Conservation (phyloP, 2,888 invertebrate species). For the Tiliacea aurago region DNA sequence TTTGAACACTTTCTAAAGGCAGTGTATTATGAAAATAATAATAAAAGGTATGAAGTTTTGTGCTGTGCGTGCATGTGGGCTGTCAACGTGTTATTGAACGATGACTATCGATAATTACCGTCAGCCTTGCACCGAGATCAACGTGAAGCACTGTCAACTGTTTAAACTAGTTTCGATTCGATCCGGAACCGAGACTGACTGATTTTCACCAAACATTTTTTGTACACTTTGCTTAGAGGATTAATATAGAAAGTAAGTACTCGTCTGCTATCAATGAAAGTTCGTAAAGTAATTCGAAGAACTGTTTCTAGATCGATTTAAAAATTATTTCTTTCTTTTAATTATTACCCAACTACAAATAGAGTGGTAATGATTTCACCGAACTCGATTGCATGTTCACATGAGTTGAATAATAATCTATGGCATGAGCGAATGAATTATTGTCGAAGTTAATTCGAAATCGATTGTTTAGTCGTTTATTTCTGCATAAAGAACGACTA, state of each 20-base stretch:
- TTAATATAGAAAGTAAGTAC: constrained; percentile 82
- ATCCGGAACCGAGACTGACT: constrained; percentile 68
- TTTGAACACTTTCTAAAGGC: constrained; percentile 40
- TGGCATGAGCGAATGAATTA: constrained; percentile 32
- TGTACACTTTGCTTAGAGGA: constrained; percentile 68
- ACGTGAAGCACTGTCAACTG: constrained; percentile 65
- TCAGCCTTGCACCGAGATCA: constrained; percentile 45
- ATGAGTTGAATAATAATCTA: constrained; percentile 49
- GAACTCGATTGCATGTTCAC: constrained; percentile 34
- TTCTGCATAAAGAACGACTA: constrained; percentile 7
- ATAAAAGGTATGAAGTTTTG: constrained; percentile 31
- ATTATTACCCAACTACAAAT: constrained; percentile 26
- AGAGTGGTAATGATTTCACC: constrained; percentile 42
- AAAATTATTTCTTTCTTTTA: constrained; percentile 38
- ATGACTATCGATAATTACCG: constrained; percentile 53
- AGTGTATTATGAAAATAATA: constrained; percentile 29
- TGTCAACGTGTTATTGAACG: constrained; percentile 44
- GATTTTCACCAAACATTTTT: constrained; percentile 77
- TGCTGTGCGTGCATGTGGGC: constrained; percentile 30
- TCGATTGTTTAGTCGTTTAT: constrained; percentile 33
- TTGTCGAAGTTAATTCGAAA: constrained; percentile 41
- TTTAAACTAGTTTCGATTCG: constrained; percentile 70
- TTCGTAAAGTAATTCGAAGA: constrained; percentile 63
- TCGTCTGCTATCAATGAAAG: constrained; percentile 75
- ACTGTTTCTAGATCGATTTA: constrained; percentile 46